Evolutionary conservation across 2,888 invertebrate species (phyloP), one percentile per base, ranked within the genome.

Genomic region (Drosophila imparisetae): DNA sequence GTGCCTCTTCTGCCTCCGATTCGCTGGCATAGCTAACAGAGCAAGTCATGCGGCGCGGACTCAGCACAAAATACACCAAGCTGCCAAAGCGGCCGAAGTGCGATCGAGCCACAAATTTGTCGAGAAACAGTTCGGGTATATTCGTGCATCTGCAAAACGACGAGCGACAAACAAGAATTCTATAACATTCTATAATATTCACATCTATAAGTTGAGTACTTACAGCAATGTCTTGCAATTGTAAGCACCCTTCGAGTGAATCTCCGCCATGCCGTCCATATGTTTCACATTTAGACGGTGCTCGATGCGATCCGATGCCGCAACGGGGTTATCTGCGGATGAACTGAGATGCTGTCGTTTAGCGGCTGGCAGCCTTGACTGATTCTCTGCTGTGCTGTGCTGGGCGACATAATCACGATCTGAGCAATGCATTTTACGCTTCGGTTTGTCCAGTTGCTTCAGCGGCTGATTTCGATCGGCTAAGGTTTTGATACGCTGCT

Each of bases 81-180:
- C n/a, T n/a, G n/a, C n/a, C n/a, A n/a, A n/a, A n/a, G n/a, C n/a
- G n/a, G n/a, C n/a, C n/a, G n/a, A n/a, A n/a, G n/a, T n/a, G n/a
- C n/a, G n/a, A n/a, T n/a, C n/a, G n/a, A n/a, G n/a, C n/a, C n/a
- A n/a, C n/a, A n/a, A n/a, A n/a, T n/a, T n/a, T n/a, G n/a, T n/a
- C n/a, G n/a, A n/a, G n/a, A n/a, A n/a, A n/a, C n/a, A n/a, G n/a
- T n/a, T n/a, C n/a, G n/a, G n/a, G n/a, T n/a, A 96, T 95, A 88
- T 95, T 94, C 38, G 94, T 93, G 86, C 96, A 96, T 40, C 85
- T 84, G 65, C 0, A 66, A 70, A 15, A 24, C 2, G 6, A 13
- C 45, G 15, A 21, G 15, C 15, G 24, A 11, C 42, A 42, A 13
- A 42, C 2, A 5, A 11, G 24, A 11, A n/a, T 36, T 30, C 30